Evolutionary conservation across 2,888 invertebrate genomes (phyloP).

Genomic region (Sericinus montela): DNA sequence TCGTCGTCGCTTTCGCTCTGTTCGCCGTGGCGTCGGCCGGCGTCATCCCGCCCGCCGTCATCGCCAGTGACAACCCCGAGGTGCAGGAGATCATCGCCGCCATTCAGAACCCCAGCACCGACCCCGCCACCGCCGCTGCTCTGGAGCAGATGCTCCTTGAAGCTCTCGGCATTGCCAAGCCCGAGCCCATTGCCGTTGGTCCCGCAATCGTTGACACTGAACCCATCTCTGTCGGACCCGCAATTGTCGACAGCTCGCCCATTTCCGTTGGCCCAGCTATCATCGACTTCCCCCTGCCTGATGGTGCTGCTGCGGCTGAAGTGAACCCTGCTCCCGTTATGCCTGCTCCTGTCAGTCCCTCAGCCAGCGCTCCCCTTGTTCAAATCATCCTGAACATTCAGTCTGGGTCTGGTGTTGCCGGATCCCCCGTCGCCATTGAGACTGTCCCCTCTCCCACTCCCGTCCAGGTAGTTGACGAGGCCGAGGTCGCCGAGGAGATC

Average conservation of each 20-base stretch:
- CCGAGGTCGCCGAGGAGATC: neutral
- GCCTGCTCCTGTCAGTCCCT: conserved; percentile 12
- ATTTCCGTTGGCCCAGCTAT: conserved; percentile 1
- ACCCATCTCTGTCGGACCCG: conserved; percentile 4
- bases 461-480: conserved; percentile 17
- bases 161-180: conserved; percentile 23
- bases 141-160: conserved; percentile 31
- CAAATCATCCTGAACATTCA: conserved; percentile 31
- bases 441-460: conserved; percentile 6
- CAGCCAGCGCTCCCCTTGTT: conserved; percentile 26
- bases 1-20: conserved; percentile 47
- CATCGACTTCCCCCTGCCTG: conserved; percentile 2
- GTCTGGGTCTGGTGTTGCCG: neutral
- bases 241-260: conserved; percentile 6
- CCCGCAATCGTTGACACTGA: conserved; percentile 19
- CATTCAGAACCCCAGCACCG: conserved; percentile 37
- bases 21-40: conserved; percentile 26
- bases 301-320: conserved; percentile 26
- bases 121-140: conserved; percentile 34
- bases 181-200: conserved; percentile 17
- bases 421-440: conserved; percentile 13
- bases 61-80: conserved; percentile 34
- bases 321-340: conserved; percentile 23
- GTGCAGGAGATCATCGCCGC: conserved; percentile 33
- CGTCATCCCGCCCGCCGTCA: conserved; percentile 24